A percentile compares a stretch with the other conserved stretches of the same genome.
Evolutionary conservation across 35 echinoderm and acorn worm genomes (phyloP).

Genomic region (Diadema setosum): DNA sequence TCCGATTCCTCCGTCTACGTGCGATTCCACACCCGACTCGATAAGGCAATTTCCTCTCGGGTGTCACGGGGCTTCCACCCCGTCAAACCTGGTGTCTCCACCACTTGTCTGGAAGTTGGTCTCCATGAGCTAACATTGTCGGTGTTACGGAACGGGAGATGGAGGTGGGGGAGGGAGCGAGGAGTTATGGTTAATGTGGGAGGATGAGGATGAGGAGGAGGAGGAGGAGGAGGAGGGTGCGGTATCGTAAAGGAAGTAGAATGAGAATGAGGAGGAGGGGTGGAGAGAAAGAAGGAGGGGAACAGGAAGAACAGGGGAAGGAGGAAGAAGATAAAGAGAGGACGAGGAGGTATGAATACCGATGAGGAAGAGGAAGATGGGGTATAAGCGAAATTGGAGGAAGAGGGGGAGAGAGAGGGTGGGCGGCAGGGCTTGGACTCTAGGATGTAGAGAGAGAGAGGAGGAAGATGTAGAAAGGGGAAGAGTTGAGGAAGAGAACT

Average conservation of each 20-base stretch:
- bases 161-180: neutral
- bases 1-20: neutral
- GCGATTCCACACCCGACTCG: neutral
- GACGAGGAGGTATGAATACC: neutral
- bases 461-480: no score
- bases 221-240: no score
- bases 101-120: neutral
- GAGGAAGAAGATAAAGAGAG: neutral
- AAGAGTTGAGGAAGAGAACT: no score
- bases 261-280: neutral
- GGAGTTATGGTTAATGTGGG: neutral
- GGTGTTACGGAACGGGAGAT: neutral
- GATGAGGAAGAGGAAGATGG: neutral
- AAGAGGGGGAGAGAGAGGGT: neutral
- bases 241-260: no score
- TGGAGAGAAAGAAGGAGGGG: neutral
- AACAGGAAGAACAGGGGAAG: neutral
- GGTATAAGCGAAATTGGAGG: neutral
- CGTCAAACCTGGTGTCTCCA: neutral
- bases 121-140: no score
- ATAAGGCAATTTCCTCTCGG: slow-evolving; percentile 24
- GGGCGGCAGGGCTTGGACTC: no score
- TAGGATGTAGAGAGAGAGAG: no score
- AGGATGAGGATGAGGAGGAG: neutral
- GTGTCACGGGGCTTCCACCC: slow-evolving; percentile 17